Evolutionary conservation across 1,140 invertebrate genomes (phyloP).

Genomic region (Bombus pascuorum): DNA sequence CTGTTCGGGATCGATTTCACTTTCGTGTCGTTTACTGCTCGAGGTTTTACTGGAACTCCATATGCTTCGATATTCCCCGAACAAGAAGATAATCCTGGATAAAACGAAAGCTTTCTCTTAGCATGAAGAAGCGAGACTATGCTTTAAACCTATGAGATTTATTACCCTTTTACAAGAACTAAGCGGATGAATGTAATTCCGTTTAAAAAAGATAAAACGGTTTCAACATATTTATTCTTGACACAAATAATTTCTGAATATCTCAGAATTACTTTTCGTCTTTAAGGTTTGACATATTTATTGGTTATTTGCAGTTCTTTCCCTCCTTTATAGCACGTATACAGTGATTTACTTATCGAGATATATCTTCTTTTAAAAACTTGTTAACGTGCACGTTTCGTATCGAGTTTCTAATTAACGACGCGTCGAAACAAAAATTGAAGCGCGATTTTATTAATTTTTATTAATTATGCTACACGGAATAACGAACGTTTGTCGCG

Average conservation of each 20-base stretch:
- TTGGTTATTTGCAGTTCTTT: neutral
- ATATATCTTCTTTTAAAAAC: too few species aligned
- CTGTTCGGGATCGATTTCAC: neutral
- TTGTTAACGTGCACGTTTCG: too few species aligned
- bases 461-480: too few species aligned
- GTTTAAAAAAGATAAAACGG: neutral
- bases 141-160: neutral
- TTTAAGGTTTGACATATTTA: neutral
- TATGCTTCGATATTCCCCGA: neutral
- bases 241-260: too few species aligned
- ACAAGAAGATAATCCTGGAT: neutral
- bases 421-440: too few species aligned
- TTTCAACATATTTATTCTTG: neutral
- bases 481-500: neutral
- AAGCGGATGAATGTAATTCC: neutral
- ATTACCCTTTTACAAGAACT: neutral
- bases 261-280: neutral
- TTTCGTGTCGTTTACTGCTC: neutral
- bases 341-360: neutral
- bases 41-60: neutral
- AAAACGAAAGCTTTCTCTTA: neutral
- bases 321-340: neutral
- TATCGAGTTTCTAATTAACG: neutral
- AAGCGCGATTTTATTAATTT: too few species aligned
- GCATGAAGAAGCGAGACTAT: too few species aligned